phyloP scores from a whole-genome alignment of 2,888 invertebrate species.

The Macrophya alboannulata region DNA sequence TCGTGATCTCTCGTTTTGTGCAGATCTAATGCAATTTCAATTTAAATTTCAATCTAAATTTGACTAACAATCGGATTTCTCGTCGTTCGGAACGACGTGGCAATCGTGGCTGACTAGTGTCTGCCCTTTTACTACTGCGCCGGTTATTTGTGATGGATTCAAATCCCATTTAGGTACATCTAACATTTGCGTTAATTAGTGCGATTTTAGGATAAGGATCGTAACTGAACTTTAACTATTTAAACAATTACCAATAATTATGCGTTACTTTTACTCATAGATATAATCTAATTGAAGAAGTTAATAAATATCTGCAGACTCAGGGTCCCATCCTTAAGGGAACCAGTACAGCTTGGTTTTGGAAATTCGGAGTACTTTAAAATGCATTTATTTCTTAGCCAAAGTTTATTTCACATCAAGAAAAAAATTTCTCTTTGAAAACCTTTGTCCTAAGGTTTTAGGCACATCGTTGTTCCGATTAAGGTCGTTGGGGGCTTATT shows the following conservation, averaged over 20 bases:
- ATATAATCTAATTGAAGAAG: background rate
- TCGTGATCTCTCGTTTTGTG: background rate
- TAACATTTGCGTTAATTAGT: background rate
- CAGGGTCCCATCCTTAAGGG: too few relatives aligned
- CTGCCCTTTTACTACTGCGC: conserved; percentile 21
- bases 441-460: too few relatives aligned
- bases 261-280: background rate
- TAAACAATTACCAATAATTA: background rate
- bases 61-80: background rate
- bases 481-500: too few relatives aligned
- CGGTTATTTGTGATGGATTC: background rate
- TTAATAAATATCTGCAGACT: too few relatives aligned
- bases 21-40: background rate
- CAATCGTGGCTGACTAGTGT: conserved; percentile 16
- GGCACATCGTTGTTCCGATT: too few relatives aligned
- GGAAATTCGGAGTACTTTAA: too few relatives aligned
- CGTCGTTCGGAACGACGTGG: background rate
- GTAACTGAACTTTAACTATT: background rate
- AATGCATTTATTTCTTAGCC: too few relatives aligned
- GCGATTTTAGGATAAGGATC: background rate
- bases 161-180: background rate
- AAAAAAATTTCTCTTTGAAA: too few relatives aligned
- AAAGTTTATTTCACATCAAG: too few relatives aligned
- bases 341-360: too few relatives aligned
- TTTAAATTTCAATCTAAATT: conserved; percentile 11